A percentile compares a stretch with the other conserved stretches of the same genome.
These are phyloP conservation scores for Lingula anatina DNA, from an alignment of 2,888 invertebrate genomes.

Conservation along the genomic window DNA sequence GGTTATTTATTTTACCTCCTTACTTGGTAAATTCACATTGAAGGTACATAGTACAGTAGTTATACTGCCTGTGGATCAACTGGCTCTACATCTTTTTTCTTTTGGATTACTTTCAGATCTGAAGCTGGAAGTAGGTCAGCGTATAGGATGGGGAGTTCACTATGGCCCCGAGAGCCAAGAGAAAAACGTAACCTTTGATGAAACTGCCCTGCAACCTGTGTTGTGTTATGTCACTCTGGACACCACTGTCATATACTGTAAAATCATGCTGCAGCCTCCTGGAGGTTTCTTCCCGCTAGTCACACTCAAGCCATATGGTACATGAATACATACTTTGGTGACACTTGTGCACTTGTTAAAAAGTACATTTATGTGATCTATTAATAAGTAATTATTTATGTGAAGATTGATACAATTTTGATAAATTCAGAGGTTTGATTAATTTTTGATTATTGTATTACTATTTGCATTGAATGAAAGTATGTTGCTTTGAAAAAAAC, in stretches of 20 bases:
- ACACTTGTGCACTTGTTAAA: no score
- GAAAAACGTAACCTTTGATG: conserved; percentile 23
- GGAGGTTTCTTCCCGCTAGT: conserved; percentile 44
- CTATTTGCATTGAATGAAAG: no score
- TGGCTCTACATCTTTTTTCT: no score
- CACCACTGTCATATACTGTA: conserved; percentile 25
- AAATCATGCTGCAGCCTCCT: conserved; percentile 42
- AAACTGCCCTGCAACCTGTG: conserved; percentile 36
- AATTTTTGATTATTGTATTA: not conserved
- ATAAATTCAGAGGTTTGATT: not conserved
- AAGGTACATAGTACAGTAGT: no score
- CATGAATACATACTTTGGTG: not conserved
- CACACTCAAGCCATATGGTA: conserved; percentile 31
- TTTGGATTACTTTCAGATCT: no score
- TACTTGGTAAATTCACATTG: no score
- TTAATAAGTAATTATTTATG: not conserved
- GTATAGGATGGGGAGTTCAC: conserved; percentile 45
- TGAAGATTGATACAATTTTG: no score
- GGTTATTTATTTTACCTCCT: no score
- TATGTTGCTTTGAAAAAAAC: no score
- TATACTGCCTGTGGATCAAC: no score
- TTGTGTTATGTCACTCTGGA: conserved; percentile 40
- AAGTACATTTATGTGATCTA: not conserved
- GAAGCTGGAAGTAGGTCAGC: conserved; percentile 22
- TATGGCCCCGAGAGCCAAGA: conserved; percentile 26